phyloP scores from a whole-genome alignment of 2,888 invertebrate species.

The Ormia ochracea region DNA sequence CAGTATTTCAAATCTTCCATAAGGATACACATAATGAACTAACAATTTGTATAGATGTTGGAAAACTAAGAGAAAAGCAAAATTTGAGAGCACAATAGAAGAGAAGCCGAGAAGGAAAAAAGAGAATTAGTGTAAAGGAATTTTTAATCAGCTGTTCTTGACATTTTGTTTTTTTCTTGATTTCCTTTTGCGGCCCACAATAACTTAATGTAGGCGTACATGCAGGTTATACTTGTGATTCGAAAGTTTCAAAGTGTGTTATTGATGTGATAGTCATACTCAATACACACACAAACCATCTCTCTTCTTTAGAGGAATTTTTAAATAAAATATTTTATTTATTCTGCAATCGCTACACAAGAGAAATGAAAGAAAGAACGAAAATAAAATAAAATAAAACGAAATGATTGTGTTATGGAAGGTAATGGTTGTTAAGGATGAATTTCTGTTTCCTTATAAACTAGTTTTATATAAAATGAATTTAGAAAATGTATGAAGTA shows the following conservation, averaged over 20 bases:
- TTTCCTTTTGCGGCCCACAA: slow-evolving; percentile 1
- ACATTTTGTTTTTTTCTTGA: neutral
- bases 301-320: neutral
- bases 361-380: neutral
- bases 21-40: neutral
- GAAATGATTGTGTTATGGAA: slow-evolving; percentile 66
- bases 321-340: slow-evolving; percentile 4
- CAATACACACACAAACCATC: neutral
- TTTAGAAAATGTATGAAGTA: neutral
- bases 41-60: slow-evolving; percentile 31
- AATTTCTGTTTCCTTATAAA: neutral
- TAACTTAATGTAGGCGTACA: neutral
- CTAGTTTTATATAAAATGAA: neutral
- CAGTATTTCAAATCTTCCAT: neutral
- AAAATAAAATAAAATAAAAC: neutral
- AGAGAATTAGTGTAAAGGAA: neutral
- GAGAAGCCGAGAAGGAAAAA: neutral
- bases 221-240: neutral
- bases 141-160: slow-evolving; percentile 53
- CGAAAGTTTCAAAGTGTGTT: neutral
- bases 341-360: neutral
- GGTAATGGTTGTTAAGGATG: slow-evolving; percentile 65
- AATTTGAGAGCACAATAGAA: neutral
- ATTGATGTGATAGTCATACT: neutral
- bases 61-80: neutral